Conservation (phyloP, 2,113 vertebrate genomes). For the Ovibos moschatus region DNA sequence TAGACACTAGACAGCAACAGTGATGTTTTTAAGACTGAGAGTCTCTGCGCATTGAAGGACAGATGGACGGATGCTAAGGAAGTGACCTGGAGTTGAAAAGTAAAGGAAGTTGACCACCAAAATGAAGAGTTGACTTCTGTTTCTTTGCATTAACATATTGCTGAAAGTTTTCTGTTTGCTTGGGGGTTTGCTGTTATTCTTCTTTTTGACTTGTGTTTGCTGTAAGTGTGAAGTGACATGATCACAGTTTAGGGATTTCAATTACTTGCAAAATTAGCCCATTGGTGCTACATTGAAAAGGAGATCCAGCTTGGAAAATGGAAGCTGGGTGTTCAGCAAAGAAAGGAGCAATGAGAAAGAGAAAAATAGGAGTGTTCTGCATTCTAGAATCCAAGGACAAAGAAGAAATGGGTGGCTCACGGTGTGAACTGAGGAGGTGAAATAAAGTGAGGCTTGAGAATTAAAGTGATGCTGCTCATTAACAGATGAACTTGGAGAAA, state of each 20-base stretch:
- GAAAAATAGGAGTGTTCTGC: not conserved
- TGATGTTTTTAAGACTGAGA: not conserved
- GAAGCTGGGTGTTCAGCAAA: not conserved
- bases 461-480: not conserved
- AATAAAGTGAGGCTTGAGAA: not conserved
- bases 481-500: conserved; percentile 17
- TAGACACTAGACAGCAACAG: not conserved
- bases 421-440: not conserved
- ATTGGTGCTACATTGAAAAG: not conserved
- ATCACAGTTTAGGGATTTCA: not conserved
- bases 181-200: not conserved
- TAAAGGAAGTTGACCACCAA: not conserved
- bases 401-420: not conserved
- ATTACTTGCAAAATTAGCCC: not conserved
- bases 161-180: not conserved
- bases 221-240: not conserved
- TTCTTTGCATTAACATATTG: not conserved
- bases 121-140: not conserved
- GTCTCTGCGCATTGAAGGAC: not conserved
- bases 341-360: not conserved
- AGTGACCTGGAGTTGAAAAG: not conserved
- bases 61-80: not conserved
- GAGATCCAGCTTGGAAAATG: not conserved
- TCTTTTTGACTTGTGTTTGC: not conserved
- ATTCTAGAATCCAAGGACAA: not conserved